Base-by-base conservation (phyloP, 2,888 invertebrate genomes). In the Parapristionchus giblindavisi region DNA sequence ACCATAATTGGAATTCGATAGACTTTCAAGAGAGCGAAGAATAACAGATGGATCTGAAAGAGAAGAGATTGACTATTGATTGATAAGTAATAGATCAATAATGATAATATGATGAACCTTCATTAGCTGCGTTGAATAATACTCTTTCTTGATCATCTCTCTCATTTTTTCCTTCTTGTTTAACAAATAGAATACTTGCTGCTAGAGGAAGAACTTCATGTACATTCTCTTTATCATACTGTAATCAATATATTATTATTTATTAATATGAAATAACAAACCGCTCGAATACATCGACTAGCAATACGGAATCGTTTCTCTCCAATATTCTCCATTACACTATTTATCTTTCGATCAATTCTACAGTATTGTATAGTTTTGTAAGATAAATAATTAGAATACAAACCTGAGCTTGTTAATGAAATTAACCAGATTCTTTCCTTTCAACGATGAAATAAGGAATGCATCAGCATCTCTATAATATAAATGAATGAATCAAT, bases 81-180 rank as follows among this genome's bases (percentile, higher is more conserved):
- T 21, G 27, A 4, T 27, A 11, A 3, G 27, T 24, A n/a, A 29
- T 4, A 56, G 21, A 34, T n/a, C n/a, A n/a, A n/a, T n/a, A n/a
- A n/a, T n/a, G n/a, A n/a, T n/a, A n/a, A n/a, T n/a, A n/a, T n/a
- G n/a, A n/a, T n/a, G n/a, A 8, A 63, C 63, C 63, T 27, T 63
- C 40, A 14, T 40, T 32, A 11, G 40, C 63, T 34, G 63, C 63
- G 27, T 63, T 63, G 63, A 63, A 63, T 38, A 63, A 11, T 2
- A 38, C 14, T 38, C 27, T 63, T 27, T 63, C 63, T 4, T 14
- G 27, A 40, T 40, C 63, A 8, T 40, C 27, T 40, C 63, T 63
- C 1, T 63, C 63, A 17, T 40, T 27, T 2, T 11, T 63, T 27
- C n/a, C n/a, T n/a, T n/a, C n/a, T n/a, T n/a, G n/a, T n/a, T n/a